phyloP scores from a whole-genome alignment of 1,140 invertebrate genomes.

The Zaprionus nigranus region DNA sequence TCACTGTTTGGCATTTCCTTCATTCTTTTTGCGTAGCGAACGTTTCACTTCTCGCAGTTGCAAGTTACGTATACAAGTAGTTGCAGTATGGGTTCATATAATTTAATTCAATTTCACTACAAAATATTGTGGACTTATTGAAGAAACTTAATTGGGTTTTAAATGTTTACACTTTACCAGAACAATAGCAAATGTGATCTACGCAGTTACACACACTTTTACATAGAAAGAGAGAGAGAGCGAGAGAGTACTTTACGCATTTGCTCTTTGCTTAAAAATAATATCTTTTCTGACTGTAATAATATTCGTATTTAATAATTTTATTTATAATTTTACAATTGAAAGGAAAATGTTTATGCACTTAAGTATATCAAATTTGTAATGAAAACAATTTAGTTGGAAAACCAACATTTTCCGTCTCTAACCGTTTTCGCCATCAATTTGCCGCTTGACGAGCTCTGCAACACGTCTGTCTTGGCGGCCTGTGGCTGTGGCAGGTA shows the following conservation, averaged over 20 bases:
- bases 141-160: conserved; percentile 38
- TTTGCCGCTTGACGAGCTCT: not conserved
- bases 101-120: conserved; percentile 74
- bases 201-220: conserved; percentile 15
- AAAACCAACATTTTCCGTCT: not conserved
- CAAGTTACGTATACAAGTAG: conserved; percentile 43
- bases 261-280: conserved; percentile 19
- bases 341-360: conserved; percentile 1
- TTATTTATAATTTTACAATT: not conserved
- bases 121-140: conserved; percentile 54
- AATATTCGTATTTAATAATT: not conserved
- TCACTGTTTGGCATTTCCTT: conserved; percentile 10
- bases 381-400: not conserved
- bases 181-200: conserved; percentile 41
- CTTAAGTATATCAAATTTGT: not conserved
- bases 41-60: conserved; percentile 50
- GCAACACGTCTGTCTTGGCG: conserved; percentile 3
- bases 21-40: conserved; percentile 34
- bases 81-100: conserved; percentile 65
- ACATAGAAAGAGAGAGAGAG: too few relatives aligned
- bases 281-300: not conserved
- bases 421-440: not conserved
- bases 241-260: not conserved
- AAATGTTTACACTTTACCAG: conserved; percentile 26
- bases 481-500: not conserved